phyloP scores from a whole-genome alignment of 2,113 vertebrate genomes.

The Oncorhynchus mykiss region DNA sequence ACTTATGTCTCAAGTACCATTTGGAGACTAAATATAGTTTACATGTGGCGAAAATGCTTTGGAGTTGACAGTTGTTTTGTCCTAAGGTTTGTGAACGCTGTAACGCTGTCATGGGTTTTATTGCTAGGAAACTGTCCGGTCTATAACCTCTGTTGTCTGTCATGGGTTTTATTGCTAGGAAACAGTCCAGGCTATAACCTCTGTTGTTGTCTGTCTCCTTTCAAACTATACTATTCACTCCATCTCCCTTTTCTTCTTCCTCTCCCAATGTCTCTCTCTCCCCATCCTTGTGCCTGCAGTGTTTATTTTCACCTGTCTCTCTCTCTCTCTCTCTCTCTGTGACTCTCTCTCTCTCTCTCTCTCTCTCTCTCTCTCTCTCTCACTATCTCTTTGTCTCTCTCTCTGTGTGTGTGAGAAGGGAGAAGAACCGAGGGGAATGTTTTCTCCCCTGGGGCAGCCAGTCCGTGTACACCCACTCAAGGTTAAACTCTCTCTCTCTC shows the following conservation, averaged over 20 bases:
- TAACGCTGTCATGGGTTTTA: background rate
- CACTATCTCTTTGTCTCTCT: background rate
- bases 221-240: background rate
- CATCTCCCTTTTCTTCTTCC: background rate
- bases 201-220: background rate
- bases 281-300: too few relatives aligned
- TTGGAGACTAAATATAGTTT: too few relatives aligned
- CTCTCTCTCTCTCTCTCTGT: background rate
- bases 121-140: background rate
- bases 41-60: too few relatives aligned
- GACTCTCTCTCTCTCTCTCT: slow-evolving; percentile 17
- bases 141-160: background rate
- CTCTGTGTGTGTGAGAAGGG: slow-evolving; percentile 11
- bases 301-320: slow-evolving; percentile 5
- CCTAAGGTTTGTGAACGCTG: too few relatives aligned
- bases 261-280: background rate
- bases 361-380: slow-evolving; percentile 41
- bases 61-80: too few relatives aligned
- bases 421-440: slow-evolving; percentile 49
- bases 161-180: background rate
- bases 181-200: too few relatives aligned
- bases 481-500: slow-evolving; percentile 38
- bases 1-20: too few relatives aligned
- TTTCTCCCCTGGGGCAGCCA: slow-evolving; percentile 46
- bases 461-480: slow-evolving; percentile 62